Evolutionary conservation across 2,888 invertebrate genomes (phyloP).

Genomic region (Horisme vitalbata): DNA sequence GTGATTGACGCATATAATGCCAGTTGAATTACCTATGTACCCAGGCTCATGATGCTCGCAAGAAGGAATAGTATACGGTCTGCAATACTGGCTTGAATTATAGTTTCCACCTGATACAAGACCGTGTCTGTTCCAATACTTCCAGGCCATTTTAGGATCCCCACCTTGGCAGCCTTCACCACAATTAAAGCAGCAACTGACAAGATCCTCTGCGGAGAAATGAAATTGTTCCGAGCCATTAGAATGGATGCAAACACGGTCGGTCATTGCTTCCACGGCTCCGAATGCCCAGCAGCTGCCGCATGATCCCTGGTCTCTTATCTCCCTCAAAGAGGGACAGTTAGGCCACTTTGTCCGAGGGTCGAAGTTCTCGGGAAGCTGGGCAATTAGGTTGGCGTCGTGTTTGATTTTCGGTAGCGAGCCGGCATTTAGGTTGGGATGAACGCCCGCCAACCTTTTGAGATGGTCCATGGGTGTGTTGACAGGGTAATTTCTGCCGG

Average conservation of each 20-base stretch:
- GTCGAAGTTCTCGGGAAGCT: constrained; percentile 90
- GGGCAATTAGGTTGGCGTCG: constrained; percentile 55
- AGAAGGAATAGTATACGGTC: constrained; percentile 91
- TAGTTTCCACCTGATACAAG: constrained; percentile 94
- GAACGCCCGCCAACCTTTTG: constrained; percentile 83
- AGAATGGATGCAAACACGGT: constrained; percentile 92
- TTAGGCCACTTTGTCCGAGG: constrained; percentile 90
- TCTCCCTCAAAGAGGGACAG: constrained; percentile 92
- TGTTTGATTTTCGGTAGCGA: not conserved
- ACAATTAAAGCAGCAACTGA: constrained; percentile 90
- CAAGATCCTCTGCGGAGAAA: constrained; percentile 92
- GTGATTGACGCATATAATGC: constrained; percentile 85
- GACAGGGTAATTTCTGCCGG: constrained; percentile 88
- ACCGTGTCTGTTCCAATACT: constrained; percentile 91
- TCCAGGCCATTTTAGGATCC: constrained; percentile 90
- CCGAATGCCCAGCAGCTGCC: constrained; percentile 98
- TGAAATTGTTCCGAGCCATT: constrained; percentile 87
- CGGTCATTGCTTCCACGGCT: constrained; percentile 95
- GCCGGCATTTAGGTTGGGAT: not conserved
- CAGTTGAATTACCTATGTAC: not conserved
- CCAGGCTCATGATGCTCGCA: constrained; percentile 96
- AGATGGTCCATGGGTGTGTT: constrained; percentile 84
- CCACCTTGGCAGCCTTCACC: constrained; percentile 95
- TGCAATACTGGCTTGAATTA: constrained; percentile 90
- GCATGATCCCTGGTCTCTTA: constrained; percentile 94